Base-by-base conservation (phyloP, 2,888 invertebrate genomes). In the Nebria salina region DNA sequence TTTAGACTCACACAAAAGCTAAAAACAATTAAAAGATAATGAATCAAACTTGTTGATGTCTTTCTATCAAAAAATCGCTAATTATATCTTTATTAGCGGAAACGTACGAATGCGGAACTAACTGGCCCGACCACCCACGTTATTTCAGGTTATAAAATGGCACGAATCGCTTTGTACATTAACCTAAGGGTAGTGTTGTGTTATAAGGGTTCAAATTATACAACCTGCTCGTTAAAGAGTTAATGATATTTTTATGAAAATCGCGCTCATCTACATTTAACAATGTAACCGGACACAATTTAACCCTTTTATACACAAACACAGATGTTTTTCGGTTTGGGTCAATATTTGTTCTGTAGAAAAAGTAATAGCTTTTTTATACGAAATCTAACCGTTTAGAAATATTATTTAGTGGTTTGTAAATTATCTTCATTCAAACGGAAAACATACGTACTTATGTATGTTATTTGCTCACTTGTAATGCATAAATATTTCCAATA, bases 231-330 rank as follows among this genome's bases (percentile, higher is more conserved):
- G 54, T 54, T 54, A 54, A 2, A 54, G 54, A 54, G 6, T 54
- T 54, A 54, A 54, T 54, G 54, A 54, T 54, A 54, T 54, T 54
- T 54, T 54, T 54, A 54, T 54, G 54, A 54, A 54, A 54, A 54
- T 54, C 54, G 54, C 54, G 54, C 54, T 54, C 54, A 54, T 54
- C 54, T 54, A 54, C 54, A 54, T 54, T 54, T 54, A 54, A 54
- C 54, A 54, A 54, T 54, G 54, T 54, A 54, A 54, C 54, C 54
- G 54, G 54, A 54, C 54, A 54, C 54, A 54, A 54, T 54, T 54
- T 54, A 54, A 54, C 54, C 54, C 54, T 54, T 54, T 54, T 54
- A 54, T 8, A 54, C 54, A 7, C 54, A 54, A 54, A 54, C 54
- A 54, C 54, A 54, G 54, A 54, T 54, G 54, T 13, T 54, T 54